Evolutionary conservation across 2,888 invertebrate species (phyloP), one percentile per base, ranked within the genome.

Genomic region (Pachydiplax longipennis): DNA sequence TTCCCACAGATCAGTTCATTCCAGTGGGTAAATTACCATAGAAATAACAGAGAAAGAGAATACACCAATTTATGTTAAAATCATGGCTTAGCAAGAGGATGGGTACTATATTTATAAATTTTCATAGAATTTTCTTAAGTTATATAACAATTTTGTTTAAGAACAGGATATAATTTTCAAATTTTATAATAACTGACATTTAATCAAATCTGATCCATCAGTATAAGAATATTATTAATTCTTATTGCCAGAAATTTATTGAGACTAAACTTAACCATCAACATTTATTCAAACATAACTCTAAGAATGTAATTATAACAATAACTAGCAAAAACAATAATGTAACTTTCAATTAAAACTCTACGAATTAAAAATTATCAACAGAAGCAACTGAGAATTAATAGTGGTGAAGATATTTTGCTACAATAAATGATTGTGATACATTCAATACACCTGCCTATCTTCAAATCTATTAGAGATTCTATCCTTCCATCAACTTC

Each of bases 111-210:
- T 80, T 40, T 44, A 82, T 82, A 22, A 90, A 65, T 82, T 65
- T 90, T 61, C 53, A 65, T 90, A 90, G 37, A 90, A 22, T 90
- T 82, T n/a, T 83, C 8, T 44, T 31, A 81, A 53, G 40, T 35
- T 5, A 25, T 65, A 82, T 90, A 80, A 81, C 58, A 82, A 90
- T 90, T 90, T 80, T 80, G 80, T 48, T 90, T 48, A 35, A 90
- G 48, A 73, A 48, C 48, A 80, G n/a, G 40, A 90, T 82, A 82
- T 22, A 35, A 61, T 31, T 90, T 90, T 65, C 37, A 90, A 82
- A 25, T 65, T 90, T 87, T 48, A 40, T 87, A 58, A 87, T 58
- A 58, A 53, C 65, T 35, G 12, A 35, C 61, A 90, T 25, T 90
- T 90, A 37, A 65, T 53, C 22, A 61, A 31, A 73, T 65, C 13